Evolutionary conservation across 1,140 invertebrate genomes (phyloP).

Genomic region (Berghia stephanieae): DNA sequence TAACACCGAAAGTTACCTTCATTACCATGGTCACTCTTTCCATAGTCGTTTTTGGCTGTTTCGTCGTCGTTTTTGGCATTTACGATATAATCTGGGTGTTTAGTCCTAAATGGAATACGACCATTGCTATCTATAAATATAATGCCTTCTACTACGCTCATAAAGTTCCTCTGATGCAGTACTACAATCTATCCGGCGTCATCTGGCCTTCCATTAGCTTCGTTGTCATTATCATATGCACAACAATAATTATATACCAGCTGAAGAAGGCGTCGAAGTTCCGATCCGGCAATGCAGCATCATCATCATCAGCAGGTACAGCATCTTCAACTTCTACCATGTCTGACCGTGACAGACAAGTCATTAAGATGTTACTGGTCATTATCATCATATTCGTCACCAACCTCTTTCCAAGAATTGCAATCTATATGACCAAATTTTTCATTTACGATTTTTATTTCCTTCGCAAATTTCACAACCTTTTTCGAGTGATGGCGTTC

Average conservation of each 20-base stretch:
- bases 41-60: slow-evolving; percentile 20
- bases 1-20: slow-evolving; percentile 10
- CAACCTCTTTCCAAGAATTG: slow-evolving; percentile 27
- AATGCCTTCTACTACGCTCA: slow-evolving; percentile 14
- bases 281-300: not conserved
- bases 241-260: slow-evolving; percentile 9
- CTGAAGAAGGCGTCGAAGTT: slow-evolving; percentile 3
- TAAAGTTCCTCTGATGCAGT: not conserved
- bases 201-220: slow-evolving; percentile 22
- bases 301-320: not conserved
- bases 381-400: not conserved
- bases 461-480: slow-evolving; percentile 13
- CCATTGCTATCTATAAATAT: slow-evolving; percentile 12
- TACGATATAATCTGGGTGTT: slow-evolving; percentile 27
- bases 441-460: slow-evolving; percentile 21
- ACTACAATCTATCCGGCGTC: slow-evolving; percentile 28
- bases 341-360: not conserved
- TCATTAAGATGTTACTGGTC: slow-evolving; percentile 11
- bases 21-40: slow-evolving; percentile 1
- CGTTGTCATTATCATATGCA: slow-evolving; percentile 19
- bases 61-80: slow-evolving; percentile 29
- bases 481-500: not conserved
- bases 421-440: slow-evolving; percentile 16
- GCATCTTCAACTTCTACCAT: not conserved
- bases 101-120: not conserved